Evolutionary conservation across 2,888 invertebrate genomes (phyloP), one percentile per base, ranked within the genome.

Genomic region (Nemotelus pantherinus): DNA sequence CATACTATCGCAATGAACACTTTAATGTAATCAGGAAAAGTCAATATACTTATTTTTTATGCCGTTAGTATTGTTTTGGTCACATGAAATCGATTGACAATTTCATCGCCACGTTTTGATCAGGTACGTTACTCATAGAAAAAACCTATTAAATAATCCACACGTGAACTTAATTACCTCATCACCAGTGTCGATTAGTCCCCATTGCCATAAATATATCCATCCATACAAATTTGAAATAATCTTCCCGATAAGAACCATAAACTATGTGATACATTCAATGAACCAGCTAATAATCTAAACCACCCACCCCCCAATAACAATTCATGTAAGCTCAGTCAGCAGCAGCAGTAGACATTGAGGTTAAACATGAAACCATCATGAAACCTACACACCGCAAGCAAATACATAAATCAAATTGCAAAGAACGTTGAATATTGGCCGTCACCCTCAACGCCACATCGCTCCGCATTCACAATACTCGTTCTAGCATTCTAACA

Each of bases 371-470:
- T 70, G 70, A 70, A 70, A 60, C 74, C 74, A 47, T 74, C 60
- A 43, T 74, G 60, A 74, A 74, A 60, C 74, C 74, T 74, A 74
- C 74, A 60, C 58, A 58, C 74, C 74, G 63, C 70, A 74, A 74
- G 63, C 60, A 74, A 74, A 74, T 74, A 74, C 63, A 70, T 70
- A 74, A 74, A 74, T 74, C 74, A 48, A 74, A 63, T 60, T 74
- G 60, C 74, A 74, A 74, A 60, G 60, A 74, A 74, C 74, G 55
- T 60, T 60, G 60, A 58, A 47, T 60, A 60, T 74, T 63, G 74
- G 25, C 25, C 25, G 25, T 25, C 25, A 25, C 25, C 25, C 25
- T 25, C 72, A 72, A 58, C 58, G 47, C n/a, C 25, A 47, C 55
- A 41, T 55, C 70, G 48, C n/a, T 47, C 44, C 47, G 6, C 44